A percentile compares a stretch with the other conserved stretches of the same genome.
These are phyloP conservation scores for Caenorhabditis uteleia DNA, from an alignment of 2,888 invertebrate genomes.

Conservation along the genomic window DNA sequence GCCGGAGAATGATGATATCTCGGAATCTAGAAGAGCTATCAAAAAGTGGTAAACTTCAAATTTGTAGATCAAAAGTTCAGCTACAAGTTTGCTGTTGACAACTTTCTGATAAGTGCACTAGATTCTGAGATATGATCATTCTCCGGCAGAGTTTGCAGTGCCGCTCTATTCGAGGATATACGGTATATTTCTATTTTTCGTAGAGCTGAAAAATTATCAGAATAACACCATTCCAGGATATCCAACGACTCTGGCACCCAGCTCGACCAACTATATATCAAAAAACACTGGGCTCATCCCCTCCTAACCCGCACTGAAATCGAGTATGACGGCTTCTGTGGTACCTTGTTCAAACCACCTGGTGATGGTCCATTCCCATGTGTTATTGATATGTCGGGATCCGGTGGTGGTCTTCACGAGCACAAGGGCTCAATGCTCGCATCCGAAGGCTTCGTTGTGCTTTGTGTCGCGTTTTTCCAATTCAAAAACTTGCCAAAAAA, in stretches of 20 bases:
- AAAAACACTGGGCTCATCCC: slow-evolving; percentile 27
- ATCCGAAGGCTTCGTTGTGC: slow-evolving; percentile 43
- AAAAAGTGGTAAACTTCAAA: too few relatives aligned
- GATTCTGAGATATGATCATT: too few relatives aligned
- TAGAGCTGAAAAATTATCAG: too few relatives aligned
- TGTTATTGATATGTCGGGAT: slow-evolving; percentile 41
- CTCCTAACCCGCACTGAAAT: slow-evolving; percentile 9
- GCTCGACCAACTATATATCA: slow-evolving; percentile 17
- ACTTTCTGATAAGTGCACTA: too few relatives aligned
- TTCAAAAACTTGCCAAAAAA: slow-evolving; percentile 39
- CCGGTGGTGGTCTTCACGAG: slow-evolving; percentile 46
- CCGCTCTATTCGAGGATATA: too few relatives aligned
- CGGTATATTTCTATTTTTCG: slow-evolving; percentile 2
- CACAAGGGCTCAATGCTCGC: slow-evolving; percentile 45
- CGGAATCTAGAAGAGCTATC: too few relatives aligned
- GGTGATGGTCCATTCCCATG: slow-evolving; percentile 41
- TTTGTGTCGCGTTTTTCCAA: slow-evolving; percentile 45
- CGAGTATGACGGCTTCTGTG: slow-evolving; percentile 16
- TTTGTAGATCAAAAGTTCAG: too few relatives aligned
- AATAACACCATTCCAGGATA: slow-evolving; percentile 6
- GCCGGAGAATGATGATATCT: too few relatives aligned
- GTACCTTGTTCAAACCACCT: slow-evolving; percentile 21
- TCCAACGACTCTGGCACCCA: slow-evolving; percentile 15
- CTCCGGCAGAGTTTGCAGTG: too few relatives aligned
- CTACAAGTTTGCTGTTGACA: too few relatives aligned